These are phyloP conservation scores for Artibeus jamaicensis DNA, from an alignment of 2,797 vertebrate genomes.

Conservation along the genomic window DNA sequence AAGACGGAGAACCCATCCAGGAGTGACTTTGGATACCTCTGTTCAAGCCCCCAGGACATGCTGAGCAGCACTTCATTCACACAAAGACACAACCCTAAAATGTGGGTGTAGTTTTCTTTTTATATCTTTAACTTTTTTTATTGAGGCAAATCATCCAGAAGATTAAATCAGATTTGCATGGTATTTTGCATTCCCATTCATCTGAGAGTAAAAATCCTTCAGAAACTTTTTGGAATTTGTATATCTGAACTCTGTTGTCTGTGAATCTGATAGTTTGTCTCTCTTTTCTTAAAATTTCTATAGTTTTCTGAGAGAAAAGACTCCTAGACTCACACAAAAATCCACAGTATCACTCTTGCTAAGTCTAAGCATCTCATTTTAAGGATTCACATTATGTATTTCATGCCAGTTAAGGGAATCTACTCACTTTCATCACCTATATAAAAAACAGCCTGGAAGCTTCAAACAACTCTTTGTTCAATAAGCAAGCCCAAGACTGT, in stretches of 20 bases:
- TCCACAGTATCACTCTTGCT: not conserved
- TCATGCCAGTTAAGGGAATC: not conserved
- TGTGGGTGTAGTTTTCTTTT: conserved; percentile 8
- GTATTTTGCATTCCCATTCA: conserved; percentile 73
- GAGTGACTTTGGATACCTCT: not conserved
- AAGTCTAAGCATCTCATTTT: not conserved
- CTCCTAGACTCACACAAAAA: not conserved
- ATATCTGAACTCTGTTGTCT: not conserved
- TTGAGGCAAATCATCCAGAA: conserved; percentile 70
- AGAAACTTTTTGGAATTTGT: conserved; percentile 21
- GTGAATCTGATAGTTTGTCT: conserved; percentile 9
- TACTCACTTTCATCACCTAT: not conserved
- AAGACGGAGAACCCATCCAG: not conserved
- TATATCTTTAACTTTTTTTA: conserved; percentile 48
- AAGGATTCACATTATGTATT: not conserved
- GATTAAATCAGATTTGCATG: conserved; percentile 72
- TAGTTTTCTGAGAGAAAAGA: conserved; percentile 36
- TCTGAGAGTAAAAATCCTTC: conserved; percentile 22
- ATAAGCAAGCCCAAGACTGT: not conserved
- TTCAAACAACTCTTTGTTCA: conserved; percentile 46
- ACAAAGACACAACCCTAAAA: conserved; percentile 41
- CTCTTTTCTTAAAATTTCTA: not conserved
- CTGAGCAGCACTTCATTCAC: conserved; percentile 30
- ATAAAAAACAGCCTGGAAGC: not conserved
- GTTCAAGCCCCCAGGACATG: not conserved